phyloP scores from a whole-genome alignment of 2,888 invertebrate species.

The Psylliodes chrysocephalus region DNA sequence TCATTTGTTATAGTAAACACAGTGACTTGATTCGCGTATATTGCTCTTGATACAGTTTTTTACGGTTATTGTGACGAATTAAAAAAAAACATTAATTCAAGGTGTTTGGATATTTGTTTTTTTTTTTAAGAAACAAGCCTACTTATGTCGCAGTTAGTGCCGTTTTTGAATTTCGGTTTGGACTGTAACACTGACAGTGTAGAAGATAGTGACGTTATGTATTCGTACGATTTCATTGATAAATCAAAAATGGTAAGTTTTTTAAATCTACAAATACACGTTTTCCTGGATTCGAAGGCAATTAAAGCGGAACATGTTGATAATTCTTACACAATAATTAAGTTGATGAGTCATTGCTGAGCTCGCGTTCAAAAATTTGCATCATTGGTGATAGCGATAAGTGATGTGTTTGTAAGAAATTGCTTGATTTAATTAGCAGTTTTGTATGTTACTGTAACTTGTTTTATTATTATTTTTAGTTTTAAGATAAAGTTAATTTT shows the following conservation, averaged over 20 bases:
- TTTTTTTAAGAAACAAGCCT: conserved; percentile 42
- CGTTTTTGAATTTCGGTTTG: conserved; percentile 64
- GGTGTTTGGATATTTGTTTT: not conserved
- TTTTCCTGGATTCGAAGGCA: not conserved
- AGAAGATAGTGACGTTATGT: conserved; percentile 54
- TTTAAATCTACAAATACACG: not conserved
- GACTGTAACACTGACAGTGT: conserved; percentile 53
- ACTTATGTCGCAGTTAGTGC: conserved; percentile 75
- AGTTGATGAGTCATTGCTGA: conserved; percentile 14
- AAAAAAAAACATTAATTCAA: not conserved
- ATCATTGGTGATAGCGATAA: not conserved
- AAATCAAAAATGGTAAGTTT: conserved; percentile 57
- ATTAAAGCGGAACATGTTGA: not conserved
- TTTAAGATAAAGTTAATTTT: not conserved
- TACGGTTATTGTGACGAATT: conserved; percentile 6
- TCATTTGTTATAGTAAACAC: conserved; percentile 36
- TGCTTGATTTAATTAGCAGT: not conserved
- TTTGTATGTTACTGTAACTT: not conserved
- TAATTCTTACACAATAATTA: conserved; percentile 17
- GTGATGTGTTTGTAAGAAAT: not conserved
- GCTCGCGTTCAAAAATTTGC: conserved; percentile 3
- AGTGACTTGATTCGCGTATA: conserved; percentile 20
- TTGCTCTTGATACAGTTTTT: conserved; percentile 17
- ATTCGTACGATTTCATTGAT: conserved; percentile 48
- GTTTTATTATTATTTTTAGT: not conserved